A percentile compares a stretch with the other conserved stretches of the same genome.
These are phyloP conservation scores for Mycetomoellerius zeteki DNA, from an alignment of 1,140 invertebrate genomes.

Conservation along the genomic window DNA sequence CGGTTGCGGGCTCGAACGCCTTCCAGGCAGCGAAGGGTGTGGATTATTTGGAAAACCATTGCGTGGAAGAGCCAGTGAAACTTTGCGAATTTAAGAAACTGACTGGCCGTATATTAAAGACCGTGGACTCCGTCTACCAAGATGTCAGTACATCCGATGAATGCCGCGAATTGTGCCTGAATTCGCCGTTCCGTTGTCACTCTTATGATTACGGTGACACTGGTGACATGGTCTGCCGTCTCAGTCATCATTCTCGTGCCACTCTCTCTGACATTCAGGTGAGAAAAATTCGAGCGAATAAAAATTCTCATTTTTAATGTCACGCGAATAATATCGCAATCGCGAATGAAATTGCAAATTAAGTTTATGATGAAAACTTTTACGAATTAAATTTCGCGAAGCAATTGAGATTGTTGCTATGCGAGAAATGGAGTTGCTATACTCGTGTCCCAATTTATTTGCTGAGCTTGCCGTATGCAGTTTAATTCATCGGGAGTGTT, in stretches of 20 bases:
- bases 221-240: slow-evolving; percentile 96
- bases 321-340: background rate
- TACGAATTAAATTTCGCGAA: background rate
- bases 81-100: slow-evolving; percentile 97
- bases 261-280: slow-evolving; percentile 96
- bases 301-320: background rate
- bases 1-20: slow-evolving; percentile 92
- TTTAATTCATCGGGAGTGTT: slow-evolving; percentile 44
- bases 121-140: slow-evolving; percentile 97
- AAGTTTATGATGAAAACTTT: background rate
- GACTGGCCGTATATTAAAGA: slow-evolving; percentile 95
- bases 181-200: slow-evolving; percentile 95
- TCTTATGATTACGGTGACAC: slow-evolving; percentile 98
- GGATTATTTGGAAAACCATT: slow-evolving; percentile 97
- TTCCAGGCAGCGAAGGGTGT: slow-evolving; percentile 91
- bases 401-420: background rate
- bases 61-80: slow-evolving; percentile 95
- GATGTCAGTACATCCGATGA: slow-evolving; percentile 95
- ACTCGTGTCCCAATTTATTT: slow-evolving; percentile 22
- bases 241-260: slow-evolving; percentile 96
- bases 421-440: slow-evolving; percentile 9
- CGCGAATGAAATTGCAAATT: background rate
- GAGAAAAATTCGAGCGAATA: slow-evolving; percentile 63
- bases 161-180: slow-evolving; percentile 95
- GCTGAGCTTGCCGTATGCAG: slow-evolving; percentile 2